phyloP scores from a whole-genome alignment of 2,113 vertebrate species.

The Notarius lentiginosus region DNA sequence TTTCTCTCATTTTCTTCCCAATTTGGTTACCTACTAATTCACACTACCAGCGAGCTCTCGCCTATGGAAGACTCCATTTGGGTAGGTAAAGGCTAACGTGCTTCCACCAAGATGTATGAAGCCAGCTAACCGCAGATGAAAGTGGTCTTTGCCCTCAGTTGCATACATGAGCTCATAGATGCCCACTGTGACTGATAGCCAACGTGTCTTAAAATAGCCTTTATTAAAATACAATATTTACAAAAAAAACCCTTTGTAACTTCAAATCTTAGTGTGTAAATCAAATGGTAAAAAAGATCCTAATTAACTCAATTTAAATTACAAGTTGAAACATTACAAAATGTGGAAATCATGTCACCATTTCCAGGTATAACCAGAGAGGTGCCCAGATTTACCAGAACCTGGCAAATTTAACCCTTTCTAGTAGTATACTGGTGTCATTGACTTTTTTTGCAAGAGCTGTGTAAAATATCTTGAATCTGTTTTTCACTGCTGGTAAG shows the following conservation, averaged over 20 bases:
- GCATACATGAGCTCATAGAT: not conserved
- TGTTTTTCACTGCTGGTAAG: too few relatives aligned
- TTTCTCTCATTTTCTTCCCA: not conserved
- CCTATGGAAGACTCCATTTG: not conserved
- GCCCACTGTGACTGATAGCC: not conserved
- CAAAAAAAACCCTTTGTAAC: not conserved
- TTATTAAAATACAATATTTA: not conserved
- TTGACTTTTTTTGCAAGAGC: too few relatives aligned
- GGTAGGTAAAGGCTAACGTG: not conserved
- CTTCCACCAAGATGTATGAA: not conserved
- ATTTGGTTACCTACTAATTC: not conserved
- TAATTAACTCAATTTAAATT: not conserved
- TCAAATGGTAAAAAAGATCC: not conserved
- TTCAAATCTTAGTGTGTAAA: not conserved
- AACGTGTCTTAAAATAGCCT: too few relatives aligned
- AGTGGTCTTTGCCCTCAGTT: not conserved
- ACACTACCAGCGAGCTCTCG: not conserved
- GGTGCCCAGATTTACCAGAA: not conserved
- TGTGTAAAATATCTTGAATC: too few relatives aligned
- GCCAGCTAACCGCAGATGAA: not conserved
- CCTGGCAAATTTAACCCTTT: too few relatives aligned
- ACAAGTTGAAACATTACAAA: too few relatives aligned
- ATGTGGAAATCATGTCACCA: too few relatives aligned
- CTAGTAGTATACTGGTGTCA: too few relatives aligned
- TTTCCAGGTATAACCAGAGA: not conserved